Evolutionary conservation across 2,797 vertebrate genomes (phyloP).

Genomic region (Paguma larvata): DNA sequence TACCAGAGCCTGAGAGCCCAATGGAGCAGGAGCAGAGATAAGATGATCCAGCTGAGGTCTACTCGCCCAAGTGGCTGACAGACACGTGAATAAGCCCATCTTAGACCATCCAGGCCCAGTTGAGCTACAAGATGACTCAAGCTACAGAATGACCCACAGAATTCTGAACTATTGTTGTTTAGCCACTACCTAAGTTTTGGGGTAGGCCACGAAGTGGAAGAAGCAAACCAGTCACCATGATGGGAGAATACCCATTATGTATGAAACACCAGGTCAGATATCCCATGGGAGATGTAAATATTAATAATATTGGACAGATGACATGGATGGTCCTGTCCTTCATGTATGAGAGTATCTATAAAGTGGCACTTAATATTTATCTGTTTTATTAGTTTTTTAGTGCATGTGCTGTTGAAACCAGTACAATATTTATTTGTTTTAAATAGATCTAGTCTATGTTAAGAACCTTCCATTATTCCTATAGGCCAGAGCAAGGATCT

Average conservation of each 20-base stretch:
- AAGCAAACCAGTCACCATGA: neutral
- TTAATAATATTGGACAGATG: neutral
- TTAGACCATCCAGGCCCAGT: neutral
- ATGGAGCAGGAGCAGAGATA: neutral
- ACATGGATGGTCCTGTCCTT: neutral
- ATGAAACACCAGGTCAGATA: neutral
- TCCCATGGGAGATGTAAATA: neutral
- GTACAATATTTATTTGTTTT: neutral
- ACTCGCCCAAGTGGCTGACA: neutral
- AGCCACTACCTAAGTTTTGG: neutral
- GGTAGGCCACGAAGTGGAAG: neutral
- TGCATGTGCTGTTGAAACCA: neutral
- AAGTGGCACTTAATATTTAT: conserved; percentile 12
- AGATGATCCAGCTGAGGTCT: neutral
- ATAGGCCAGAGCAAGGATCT: neutral
- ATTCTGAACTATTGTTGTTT: neutral
- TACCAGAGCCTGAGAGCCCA: neutral
- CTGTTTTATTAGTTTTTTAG: neutral
- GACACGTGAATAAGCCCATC: neutral
- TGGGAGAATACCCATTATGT: neutral
- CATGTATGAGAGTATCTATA: neutral
- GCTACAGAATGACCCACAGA: neutral
- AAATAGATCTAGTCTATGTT: neutral
- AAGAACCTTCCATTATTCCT: conserved; percentile 38
- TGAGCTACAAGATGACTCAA: neutral